Base-by-base conservation (phyloP, 2,113 vertebrate genomes). In the Patagioenas fasciata region DNA sequence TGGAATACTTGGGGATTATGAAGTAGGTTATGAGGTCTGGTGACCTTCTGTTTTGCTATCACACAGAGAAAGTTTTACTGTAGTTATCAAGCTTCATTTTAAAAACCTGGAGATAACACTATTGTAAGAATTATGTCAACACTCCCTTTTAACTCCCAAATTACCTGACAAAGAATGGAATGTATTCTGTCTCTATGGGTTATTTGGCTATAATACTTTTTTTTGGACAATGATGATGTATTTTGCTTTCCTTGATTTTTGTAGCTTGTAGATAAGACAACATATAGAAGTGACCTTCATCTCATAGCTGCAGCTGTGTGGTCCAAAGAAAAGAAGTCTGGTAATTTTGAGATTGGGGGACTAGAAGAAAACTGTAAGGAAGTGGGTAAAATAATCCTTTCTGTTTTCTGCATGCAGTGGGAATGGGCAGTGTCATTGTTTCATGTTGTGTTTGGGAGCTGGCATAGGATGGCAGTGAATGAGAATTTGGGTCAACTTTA, bases 71-170 rank as follows among this genome's bases (percentile, higher is more conserved):
- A 74, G 9, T 89, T 82, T 75, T 87, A 36, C 53, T 93, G 25
- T 34, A 40, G 47, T 81, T 79, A 25, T 85, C 61, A 72, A 60
- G 32, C 44, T 93, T 56, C 31, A 20, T 89, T 89, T 79, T 42
- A 56, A 85, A 96, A 78, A 54, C 32, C 23, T 53, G 29, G 20
- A 79, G 78, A 93, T 89, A 72, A 73, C n/a, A 24, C 42, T 74
- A 21, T 79, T n/a, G 4, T 69, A 15, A 61, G 78, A 87, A 62
- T 86, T 57, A 26, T 75, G 62, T 89, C 92, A 91, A 72, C 42
- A 31, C 48, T 87, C 50, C 53, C 32, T 81, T 93, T 95, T 81
- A 90, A 89, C 82, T 88, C 40, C 40, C 25, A 77, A 77, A 85
- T 90, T 93, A 82, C 71, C 47, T 57, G 31, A 70, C 48, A 77